phyloP scores from a whole-genome alignment of 1,140 invertebrate genomes.

The Hormaphis cornu region DNA sequence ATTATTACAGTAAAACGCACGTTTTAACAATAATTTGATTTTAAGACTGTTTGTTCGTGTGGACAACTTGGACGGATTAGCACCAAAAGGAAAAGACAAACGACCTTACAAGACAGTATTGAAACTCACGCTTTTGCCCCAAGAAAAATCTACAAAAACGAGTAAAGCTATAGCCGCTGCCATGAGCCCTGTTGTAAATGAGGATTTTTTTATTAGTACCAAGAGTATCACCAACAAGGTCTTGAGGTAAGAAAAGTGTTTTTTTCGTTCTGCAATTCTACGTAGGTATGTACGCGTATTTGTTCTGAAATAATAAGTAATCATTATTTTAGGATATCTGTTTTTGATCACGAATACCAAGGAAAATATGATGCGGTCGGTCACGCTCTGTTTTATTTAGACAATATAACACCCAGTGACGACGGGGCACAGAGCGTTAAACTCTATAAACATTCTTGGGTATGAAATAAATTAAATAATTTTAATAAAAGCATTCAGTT shows the following conservation, averaged over 20 bases:
- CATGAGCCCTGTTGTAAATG: slow-evolving; percentile 34
- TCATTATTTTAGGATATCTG: slow-evolving; percentile 35
- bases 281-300: neutral
- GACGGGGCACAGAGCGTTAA: slow-evolving; percentile 34
- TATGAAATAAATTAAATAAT: slow-evolving; percentile 21
- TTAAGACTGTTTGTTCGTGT: slow-evolving; percentile 36
- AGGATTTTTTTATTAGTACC: slow-evolving; percentile 36
- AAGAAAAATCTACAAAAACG: slow-evolving; percentile 33
- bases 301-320: neutral
- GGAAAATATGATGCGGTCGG: slow-evolving; percentile 38
- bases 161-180: slow-evolving; percentile 33
- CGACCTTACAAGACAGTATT: slow-evolving; percentile 35
- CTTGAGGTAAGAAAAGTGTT: slow-evolving; percentile 32
- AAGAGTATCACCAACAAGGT: slow-evolving; percentile 35
- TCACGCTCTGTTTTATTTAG: slow-evolving; percentile 37
- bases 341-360: slow-evolving; percentile 35
- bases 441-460: slow-evolving; percentile 37
- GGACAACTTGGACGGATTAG: slow-evolving; percentile 35
- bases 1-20: neutral
- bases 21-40: neutral
- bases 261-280: neutral
- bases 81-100: slow-evolving; percentile 36
- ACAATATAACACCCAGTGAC: slow-evolving; percentile 34
- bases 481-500: too few relatives aligned
- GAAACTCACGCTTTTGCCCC: slow-evolving; percentile 35